Evolutionary conservation across 1,140 invertebrate genomes (phyloP).

Genomic region (Hylaeus anthracinus): DNA sequence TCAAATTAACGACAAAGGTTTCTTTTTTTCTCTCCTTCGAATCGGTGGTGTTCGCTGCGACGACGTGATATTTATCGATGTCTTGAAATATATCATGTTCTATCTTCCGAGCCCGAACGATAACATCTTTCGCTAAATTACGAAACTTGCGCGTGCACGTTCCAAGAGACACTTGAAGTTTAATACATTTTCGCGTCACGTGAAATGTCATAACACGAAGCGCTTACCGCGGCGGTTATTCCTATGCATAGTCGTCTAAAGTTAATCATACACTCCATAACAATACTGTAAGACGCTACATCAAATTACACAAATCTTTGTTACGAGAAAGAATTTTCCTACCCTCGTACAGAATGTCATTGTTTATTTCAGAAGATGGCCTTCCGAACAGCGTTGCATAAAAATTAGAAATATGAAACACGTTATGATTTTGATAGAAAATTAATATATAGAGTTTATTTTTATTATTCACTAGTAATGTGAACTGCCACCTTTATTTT

Average conservation of each 20-base stretch:
- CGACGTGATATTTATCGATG: slow-evolving; percentile 13
- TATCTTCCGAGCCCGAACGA: slow-evolving; percentile 54
- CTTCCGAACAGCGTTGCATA: no score
- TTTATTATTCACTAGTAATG: no score
- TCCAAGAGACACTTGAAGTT: slow-evolving; percentile 1
- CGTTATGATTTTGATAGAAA: no score
- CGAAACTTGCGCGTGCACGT: background rate
- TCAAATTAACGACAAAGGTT: background rate
- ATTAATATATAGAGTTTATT: no score
- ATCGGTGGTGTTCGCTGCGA: background rate
- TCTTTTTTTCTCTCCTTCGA: background rate
- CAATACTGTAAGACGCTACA: no score
- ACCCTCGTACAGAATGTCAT: no score
- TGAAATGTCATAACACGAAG: background rate
- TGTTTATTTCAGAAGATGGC: no score
- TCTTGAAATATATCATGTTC: slow-evolving; percentile 57
- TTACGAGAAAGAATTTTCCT: no score
- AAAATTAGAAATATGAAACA: no score
- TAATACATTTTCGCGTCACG: background rate
- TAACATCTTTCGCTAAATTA: slow-evolving; percentile 21
- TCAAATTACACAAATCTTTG: no score
- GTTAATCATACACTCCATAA: slow-evolving; percentile 12
- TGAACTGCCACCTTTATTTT: no score
- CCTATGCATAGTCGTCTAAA: slow-evolving; percentile 33
- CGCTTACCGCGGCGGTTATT: slow-evolving; percentile 18